A percentile compares a stretch with the other conserved stretches of the same genome.
These are phyloP conservation scores for Cladopsammia gracilis DNA, from an alignment of 64 coral and sea anemone genomes.

Conservation along the genomic window DNA sequence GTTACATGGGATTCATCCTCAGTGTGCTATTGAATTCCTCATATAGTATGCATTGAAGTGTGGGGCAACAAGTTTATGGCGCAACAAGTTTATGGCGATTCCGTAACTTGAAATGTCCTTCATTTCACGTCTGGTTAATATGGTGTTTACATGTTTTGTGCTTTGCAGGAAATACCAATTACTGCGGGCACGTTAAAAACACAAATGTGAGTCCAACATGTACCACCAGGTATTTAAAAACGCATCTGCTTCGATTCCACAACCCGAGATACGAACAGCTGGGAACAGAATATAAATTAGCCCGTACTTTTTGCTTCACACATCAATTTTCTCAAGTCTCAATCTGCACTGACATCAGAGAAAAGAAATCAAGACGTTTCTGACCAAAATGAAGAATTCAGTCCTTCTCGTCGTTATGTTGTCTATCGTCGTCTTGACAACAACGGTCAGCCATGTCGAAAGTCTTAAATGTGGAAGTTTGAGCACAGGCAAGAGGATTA, in stretches of 20 bases:
- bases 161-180: no score
- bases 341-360: background rate
- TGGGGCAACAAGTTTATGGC: no score
- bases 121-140: no score
- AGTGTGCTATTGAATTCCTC: no score
- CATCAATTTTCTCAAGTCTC: background rate
- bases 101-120: no score
- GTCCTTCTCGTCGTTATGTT: background rate
- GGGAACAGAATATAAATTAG: background rate
- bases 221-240: no score
- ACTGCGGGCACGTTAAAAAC: no score
- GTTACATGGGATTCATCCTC: no score
- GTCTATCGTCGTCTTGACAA: background rate
- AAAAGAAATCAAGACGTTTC: background rate
- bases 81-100: no score
- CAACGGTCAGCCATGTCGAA: background rate
- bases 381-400: background rate
- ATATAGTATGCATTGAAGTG: no score
- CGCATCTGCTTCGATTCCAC: background rate
- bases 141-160: no score
- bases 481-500: slow-evolving; percentile 1
- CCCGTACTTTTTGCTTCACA: background rate
- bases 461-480: background rate
- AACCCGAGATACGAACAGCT: background rate
- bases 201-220: no score